phyloP scores from a whole-genome alignment of 2,888 invertebrate species.

The Timema podura region DNA sequence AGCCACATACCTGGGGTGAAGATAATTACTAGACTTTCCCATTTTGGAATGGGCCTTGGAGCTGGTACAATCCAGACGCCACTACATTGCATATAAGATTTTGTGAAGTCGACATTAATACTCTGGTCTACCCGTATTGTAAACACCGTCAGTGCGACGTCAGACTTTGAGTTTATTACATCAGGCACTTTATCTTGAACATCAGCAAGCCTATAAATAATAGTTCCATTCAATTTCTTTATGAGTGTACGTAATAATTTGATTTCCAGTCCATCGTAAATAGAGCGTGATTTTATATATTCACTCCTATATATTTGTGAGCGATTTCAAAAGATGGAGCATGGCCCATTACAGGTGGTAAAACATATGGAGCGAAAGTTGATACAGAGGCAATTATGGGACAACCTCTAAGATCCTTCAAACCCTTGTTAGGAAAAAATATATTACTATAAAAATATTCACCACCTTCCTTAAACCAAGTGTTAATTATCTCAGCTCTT shows the following conservation, averaged over 20 bases:
- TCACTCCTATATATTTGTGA: too few species aligned
- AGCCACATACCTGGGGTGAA: background rate
- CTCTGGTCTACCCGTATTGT: too few species aligned
- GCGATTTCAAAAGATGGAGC: too few species aligned
- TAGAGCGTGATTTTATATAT: too few species aligned
- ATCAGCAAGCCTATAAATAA: too few species aligned
- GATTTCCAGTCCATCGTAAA: too few species aligned
- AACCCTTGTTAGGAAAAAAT: background rate
- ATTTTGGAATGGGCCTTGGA: background rate
- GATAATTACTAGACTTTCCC: background rate
- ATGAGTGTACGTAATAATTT: too few species aligned
- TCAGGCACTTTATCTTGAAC: too few species aligned
- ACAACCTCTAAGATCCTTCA: background rate
- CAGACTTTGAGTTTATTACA: too few species aligned
- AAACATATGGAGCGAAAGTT: background rate
- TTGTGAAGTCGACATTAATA: background rate
- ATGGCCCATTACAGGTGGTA: background rate
- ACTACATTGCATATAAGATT: background rate
- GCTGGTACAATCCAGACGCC: constrained; percentile 9
- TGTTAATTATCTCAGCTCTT: background rate
- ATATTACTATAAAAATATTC: background rate
- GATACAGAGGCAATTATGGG: background rate
- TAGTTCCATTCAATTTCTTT: too few species aligned
- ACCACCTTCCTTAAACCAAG: background rate
- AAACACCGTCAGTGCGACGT: too few species aligned